Base-by-base conservation (phyloP, 1,140 invertebrate genomes). In the Condylostylus longicornis region DNA sequence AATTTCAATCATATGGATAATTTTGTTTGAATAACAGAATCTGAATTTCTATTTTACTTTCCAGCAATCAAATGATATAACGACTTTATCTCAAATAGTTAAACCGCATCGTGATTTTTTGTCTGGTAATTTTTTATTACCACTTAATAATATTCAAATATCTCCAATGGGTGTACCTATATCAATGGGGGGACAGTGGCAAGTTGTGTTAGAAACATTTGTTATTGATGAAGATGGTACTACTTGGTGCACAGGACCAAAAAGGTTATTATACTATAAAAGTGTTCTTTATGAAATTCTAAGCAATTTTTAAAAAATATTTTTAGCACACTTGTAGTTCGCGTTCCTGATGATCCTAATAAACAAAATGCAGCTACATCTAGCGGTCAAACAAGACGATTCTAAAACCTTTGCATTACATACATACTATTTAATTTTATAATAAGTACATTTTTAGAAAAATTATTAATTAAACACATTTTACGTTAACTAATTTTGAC, bases 21-120 rank as follows among this genome's bases (percentile, higher is more conserved):
- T 32, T 30, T 10, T 14, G 37, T 30, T 29, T 38, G 13, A 15
- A 12, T 8, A 19, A 1, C 12, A 33, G 32, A 18, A 28, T 7
- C 18, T 22, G 10, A 32, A 10, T 27, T 28, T 13, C 22, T 37
- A 28, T 37, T 37, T 39, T 36, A 40, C 7, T 33, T 44, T 41
- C 12, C 33, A 65, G 56, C 51, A 54, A 40, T 43, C 47, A 23
- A 67, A 45, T 22, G 58, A 71, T 37, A 59, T 61, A 1, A 70
- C 67, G 2, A 68, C 67, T 18, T 48, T 79, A 22, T 69, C 68
- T 27, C 75, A 81, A 50, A 74, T 68, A 1, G 75, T 80, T 0
- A 70, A 71, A 32, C 80, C 80, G 14, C 78, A 82, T 52, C 71
- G 79, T 18, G 82, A 86, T 46, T 86, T 85, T 50, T 83, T 86